These are phyloP conservation scores for Dolomedes plantarius DNA, from an alignment of 2,888 invertebrate genomes.

Conservation along the genomic window DNA sequence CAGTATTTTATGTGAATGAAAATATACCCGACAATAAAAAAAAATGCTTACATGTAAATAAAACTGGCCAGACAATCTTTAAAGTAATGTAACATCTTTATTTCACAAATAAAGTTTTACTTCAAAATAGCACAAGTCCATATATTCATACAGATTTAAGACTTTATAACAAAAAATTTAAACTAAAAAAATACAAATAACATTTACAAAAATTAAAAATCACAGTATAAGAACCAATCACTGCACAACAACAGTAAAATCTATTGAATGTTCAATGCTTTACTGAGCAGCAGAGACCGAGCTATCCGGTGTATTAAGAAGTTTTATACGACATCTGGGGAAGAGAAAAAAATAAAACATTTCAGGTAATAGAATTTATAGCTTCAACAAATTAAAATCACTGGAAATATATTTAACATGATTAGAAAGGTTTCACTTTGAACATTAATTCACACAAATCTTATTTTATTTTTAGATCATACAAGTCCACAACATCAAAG, in stretches of 20 bases:
- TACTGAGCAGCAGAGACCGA: background rate
- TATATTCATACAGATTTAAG: background rate
- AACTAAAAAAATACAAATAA: constrained; percentile 9
- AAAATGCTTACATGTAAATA: no score
- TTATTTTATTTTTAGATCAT: no score
- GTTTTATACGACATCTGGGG: background rate
- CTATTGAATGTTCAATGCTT: background rate
- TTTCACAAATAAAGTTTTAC: background rate
- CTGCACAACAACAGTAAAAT: background rate
- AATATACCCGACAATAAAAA: no score
- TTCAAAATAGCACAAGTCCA: background rate
- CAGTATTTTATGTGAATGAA: no score
- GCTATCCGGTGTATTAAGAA: background rate
- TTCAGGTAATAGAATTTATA: no score
- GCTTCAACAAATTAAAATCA: no score
- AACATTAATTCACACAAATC: no score
- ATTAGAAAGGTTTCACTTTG: no score
- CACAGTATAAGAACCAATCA: background rate
- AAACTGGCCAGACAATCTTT: no score
- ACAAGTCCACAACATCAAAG: no score
- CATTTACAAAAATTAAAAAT: constrained; percentile 16
- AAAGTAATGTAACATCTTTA: background rate
- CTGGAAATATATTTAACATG: no score
- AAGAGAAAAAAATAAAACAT: background rate
- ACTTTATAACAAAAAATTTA: background rate